phyloP scores from a whole-genome alignment of 2,888 invertebrate species.

The Diarsia mendica region DNA sequence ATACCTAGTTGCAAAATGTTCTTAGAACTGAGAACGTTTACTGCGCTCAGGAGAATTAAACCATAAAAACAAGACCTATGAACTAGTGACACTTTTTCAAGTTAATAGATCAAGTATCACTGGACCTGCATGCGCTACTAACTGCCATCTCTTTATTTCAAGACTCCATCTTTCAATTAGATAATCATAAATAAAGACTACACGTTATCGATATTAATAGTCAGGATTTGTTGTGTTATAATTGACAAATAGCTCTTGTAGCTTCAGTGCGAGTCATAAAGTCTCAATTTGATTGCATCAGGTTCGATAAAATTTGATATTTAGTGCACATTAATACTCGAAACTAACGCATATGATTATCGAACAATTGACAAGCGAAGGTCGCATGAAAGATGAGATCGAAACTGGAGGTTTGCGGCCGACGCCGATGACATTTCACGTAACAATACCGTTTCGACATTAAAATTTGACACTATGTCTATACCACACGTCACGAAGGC shows the following conservation, averaged over 20 bases:
- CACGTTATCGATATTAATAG: conserved; percentile 52
- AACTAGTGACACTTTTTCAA: conserved; percentile 21
- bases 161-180: conserved; percentile 64
- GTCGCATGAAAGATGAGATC: conserved; percentile 82
- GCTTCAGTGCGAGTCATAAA: conserved; percentile 10
- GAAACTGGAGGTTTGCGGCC: conserved; percentile 76
- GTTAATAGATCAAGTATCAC: conserved; percentile 53
- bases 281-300: conserved; percentile 23
- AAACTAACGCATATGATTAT: conserved; percentile 54
- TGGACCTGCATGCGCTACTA: conserved; percentile 51
- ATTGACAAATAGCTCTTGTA: conserved; percentile 19
- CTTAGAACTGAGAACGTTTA: conserved; percentile 72
- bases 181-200: conserved; percentile 67
- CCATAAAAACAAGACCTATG: conserved; percentile 65
- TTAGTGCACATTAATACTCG: conserved; percentile 38
- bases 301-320: conserved; percentile 44
- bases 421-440: conserved; percentile 79
- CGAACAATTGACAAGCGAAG: conserved; percentile 76
- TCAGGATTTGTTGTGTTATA: conserved; percentile 16
- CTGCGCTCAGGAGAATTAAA: conserved; percentile 63
- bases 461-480: conserved; percentile 86
- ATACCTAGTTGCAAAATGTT: conserved; percentile 69
- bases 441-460: conserved; percentile 83
- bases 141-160: conserved; percentile 69
- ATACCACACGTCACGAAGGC: conserved; percentile 73